Evolutionary conservation across 2,888 invertebrate genomes (phyloP).

Genomic region (Rotaria magnacalcarata): DNA sequence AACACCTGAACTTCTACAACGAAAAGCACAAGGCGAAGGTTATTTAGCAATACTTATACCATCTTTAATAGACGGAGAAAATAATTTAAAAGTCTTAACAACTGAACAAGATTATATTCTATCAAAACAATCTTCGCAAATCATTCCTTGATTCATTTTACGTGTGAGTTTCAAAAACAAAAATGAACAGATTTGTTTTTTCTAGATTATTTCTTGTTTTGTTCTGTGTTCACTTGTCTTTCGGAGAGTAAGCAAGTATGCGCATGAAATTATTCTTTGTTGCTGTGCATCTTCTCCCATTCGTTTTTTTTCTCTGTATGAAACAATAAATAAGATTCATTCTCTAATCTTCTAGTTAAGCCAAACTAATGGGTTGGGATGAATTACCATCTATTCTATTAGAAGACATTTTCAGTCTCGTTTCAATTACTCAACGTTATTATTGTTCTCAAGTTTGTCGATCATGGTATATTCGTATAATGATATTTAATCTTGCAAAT

Average conservation of each 20-base stretch:
- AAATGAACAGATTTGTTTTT: neutral
- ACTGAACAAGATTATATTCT: neutral
- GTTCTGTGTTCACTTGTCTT: too few relatives aligned
- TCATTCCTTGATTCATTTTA: neutral
- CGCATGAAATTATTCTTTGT: neutral
- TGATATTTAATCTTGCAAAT: neutral
- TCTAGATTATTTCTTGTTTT: neutral
- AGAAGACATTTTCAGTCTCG: neutral
- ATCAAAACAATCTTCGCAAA: neutral
- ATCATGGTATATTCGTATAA: neutral
- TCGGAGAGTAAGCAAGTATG: neutral
- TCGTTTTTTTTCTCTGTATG: neutral
- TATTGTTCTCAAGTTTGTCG: conserved; percentile 12
- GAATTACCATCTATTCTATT: neutral
- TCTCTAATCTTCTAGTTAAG: conserved; percentile 12
- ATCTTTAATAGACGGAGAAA: conserved; percentile 5
- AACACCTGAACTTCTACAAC: conserved; percentile 42
- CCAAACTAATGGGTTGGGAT: neutral
- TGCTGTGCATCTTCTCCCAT: neutral
- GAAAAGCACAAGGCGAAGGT: conserved; percentile 39
- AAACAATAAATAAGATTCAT: neutral
- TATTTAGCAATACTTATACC: conserved; percentile 44
- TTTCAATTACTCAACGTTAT: neutral
- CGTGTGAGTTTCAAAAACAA: neutral
- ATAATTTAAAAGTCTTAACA: neutral